phyloP scores from a whole-genome alignment of 37 sponge, comb jelly and placozoan species.

The Geodia barretti region DNA sequence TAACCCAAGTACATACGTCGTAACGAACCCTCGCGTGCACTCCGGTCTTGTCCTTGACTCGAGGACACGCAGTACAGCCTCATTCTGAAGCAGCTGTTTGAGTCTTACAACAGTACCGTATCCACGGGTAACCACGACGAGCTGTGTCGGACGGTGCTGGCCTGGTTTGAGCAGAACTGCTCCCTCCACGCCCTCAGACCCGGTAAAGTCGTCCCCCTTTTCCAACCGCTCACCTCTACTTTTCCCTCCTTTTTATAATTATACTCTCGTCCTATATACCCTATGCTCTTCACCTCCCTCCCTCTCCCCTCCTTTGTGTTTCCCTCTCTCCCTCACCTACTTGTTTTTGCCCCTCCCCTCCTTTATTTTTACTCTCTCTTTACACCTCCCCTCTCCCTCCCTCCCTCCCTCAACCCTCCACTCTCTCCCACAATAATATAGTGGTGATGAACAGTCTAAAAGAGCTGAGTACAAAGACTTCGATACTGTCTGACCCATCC shows the following conservation, averaged over 20 bases:
- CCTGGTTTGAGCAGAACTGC: constrained; percentile 89
- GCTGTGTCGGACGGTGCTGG: constrained; percentile 70
- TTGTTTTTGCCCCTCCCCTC: background rate
- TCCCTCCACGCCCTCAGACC: constrained; percentile 77
- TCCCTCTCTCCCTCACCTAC: too few relatives aligned
- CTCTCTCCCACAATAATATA: too few relatives aligned
- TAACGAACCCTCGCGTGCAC: background rate
- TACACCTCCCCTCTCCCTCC: background rate
- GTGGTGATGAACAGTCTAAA: constrained; percentile 76
- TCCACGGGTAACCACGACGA: constrained; percentile 72
- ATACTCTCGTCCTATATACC: too few relatives aligned
- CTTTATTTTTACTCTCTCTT: too few relatives aligned
- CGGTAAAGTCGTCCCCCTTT: constrained; percentile 24
- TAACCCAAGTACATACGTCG: background rate
- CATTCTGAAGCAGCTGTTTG: constrained; percentile 83
- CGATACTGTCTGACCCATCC: constrained; percentile 79
- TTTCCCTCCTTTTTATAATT: too few relatives aligned
- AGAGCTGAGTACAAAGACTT: constrained; percentile 76
- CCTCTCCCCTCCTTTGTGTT: background rate
- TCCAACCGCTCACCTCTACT: background rate
- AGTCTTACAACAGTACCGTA: constrained; percentile 79
- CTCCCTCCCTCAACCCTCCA: background rate
- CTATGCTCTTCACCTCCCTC: background rate
- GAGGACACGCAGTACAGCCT: constrained; percentile 68
- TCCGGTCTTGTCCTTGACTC: constrained; percentile 18